A percentile compares a stretch with the other conserved stretches of the same genome.
Evolutionary conservation across 2,797 vertebrate species (phyloP).

Genomic region (Oophaga sylvatica): DNA sequence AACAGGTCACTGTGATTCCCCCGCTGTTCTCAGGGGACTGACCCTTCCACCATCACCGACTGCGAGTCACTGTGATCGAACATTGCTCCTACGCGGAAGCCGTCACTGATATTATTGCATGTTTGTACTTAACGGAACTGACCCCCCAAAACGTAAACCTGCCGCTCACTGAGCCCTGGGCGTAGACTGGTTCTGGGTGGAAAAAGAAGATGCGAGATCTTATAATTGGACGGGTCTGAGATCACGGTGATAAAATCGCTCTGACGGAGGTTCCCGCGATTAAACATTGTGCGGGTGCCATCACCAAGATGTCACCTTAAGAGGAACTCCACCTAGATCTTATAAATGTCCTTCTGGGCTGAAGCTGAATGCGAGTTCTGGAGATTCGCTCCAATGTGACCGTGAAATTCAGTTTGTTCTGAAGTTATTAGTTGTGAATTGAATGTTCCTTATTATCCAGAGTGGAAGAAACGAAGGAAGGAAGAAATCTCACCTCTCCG

Average conservation of each 20-base stretch:
- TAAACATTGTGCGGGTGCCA: background rate
- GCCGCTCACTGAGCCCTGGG: background rate
- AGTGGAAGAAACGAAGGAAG: too few relatives aligned
- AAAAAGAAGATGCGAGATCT: background rate
- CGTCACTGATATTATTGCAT: conserved; percentile 13
- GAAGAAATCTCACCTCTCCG: too few relatives aligned
- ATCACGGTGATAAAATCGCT: background rate
- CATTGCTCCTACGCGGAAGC: background rate
- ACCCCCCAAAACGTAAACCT: background rate
- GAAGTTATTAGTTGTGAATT: too few relatives aligned
- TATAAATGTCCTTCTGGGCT: background rate
- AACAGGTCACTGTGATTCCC: conserved; percentile 36
- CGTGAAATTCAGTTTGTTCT: too few relatives aligned
- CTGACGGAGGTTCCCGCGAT: background rate
- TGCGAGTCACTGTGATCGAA: conserved; percentile 33
- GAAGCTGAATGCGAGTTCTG: too few relatives aligned
- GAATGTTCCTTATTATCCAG: too few relatives aligned
- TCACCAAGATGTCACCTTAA: background rate
- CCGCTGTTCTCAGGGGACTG: conserved; percentile 1
- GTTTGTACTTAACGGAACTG: background rate
- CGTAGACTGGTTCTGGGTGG: background rate
- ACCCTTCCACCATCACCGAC: background rate
- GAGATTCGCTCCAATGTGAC: too few relatives aligned
- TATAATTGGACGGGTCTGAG: background rate
- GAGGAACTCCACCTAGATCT: background rate